Base-by-base conservation (phyloP, 2,888 invertebrate genomes). In the Spicauda simplicius region DNA sequence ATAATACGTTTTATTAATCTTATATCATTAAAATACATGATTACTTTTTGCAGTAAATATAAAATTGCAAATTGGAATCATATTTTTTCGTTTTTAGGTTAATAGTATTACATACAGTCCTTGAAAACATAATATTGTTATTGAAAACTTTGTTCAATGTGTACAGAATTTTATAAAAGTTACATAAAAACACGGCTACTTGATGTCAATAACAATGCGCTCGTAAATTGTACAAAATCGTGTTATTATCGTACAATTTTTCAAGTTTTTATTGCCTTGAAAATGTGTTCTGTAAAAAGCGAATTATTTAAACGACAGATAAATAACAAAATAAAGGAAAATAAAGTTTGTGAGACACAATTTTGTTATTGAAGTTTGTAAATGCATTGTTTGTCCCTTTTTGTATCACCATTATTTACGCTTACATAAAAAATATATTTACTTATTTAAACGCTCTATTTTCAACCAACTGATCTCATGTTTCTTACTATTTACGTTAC, bases 261-360 rank as follows among this genome's bases (percentile, higher is more conserved):
- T 57, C 48, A 52, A 33, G 16, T 33, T 64, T 64, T n/a, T 57
- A 50, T 50, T 18, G 20, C 19, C 50, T 45, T 57, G 30, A 37
- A 56, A 63, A 48, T 19, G 20, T 25, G 10, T 33, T 50, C 55
- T 19, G 30, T 10, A 48, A 63, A 48, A 56, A 30, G 18, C 48
- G 16, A 52, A 64, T 48, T 20, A 19, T 50, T 64, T 11, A 33
- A 50, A 50, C 11, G 19, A 19, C 25, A 37, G 30, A 56, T 64
- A 64, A 64, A 64, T 62, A 55, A 45, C 30, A 37, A 37, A 19
- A 64, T 55, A 57, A 57, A n/a, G 25, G 50, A 64, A 37, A 64
- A 20, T 37, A 61, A 52, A 33, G 1, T 37, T 37, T 37, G 33
- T 37, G 37, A 8, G 12, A 37, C 56, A 48, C 48, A 12, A 56